Evolutionary conservation across 2,113 vertebrate species (phyloP), one percentile per base, ranked within the genome.

Genomic region (Antigone vipio): DNA sequence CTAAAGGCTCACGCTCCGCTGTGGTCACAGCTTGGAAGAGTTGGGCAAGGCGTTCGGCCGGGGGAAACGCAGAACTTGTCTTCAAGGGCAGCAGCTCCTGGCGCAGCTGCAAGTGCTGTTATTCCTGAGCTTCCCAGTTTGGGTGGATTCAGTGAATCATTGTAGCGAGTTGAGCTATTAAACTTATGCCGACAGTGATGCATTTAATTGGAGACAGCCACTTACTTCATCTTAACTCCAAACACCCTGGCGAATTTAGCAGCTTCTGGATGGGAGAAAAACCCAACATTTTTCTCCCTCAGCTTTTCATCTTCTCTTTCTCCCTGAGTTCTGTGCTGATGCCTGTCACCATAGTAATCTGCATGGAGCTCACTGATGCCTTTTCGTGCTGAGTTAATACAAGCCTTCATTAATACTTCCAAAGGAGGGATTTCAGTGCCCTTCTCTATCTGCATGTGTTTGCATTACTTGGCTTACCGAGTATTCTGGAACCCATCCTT

Each of bases 331-430:
- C 52, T 42, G 11, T 78, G 79, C 86, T 78, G 76, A 44, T 89
- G 69, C 58, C 42, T 93, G 93, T 97, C 94, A 77, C 89, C 87
- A 71, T 80, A 91, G 89, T 76, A 95, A 94, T 95, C 84, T 89
- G 53, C 59, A 34, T 30, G 50, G 78, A 77, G 63, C 74, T 81
- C 63, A 42, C 77, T 93, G 91, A 50, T 84, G 79, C 35, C 9
- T 94, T 95, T 93, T 92, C 0, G 20, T 95, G 56, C 42, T 0
- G 3, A 68, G 49, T 88, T 94, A 71, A 88, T 90, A 58, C 35
- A 77, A 90, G 40, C 24, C 58, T 82, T 95, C 85, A 52, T 95
- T 92, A 95, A 90, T 71, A 45, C 49, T 94, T 96, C 64, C 3
- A 4, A 84, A 84, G 56, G 63, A 93, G 38, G 67, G 63, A 93